A percentile compares a stretch with the other conserved stretches of the same genome.
Evolutionary conservation across 2,888 invertebrate species (phyloP).

Genomic region (Noctua comes): DNA sequence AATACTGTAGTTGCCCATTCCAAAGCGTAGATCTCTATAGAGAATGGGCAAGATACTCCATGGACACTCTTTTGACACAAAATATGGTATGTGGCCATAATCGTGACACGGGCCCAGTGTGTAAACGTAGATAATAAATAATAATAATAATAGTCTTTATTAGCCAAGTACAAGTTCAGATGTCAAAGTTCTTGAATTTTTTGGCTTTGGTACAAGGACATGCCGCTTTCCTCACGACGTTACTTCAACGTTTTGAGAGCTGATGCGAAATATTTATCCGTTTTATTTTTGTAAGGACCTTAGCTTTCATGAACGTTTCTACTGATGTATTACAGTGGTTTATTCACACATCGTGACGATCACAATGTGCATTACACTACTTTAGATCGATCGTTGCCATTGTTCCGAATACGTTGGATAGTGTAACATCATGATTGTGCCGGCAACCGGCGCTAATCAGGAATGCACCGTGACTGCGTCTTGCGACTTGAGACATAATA

Average conservation of each 20-base stretch:
- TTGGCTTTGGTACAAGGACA: neutral
- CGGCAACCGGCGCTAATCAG: conserved; percentile 65
- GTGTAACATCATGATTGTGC: conserved; percentile 50
- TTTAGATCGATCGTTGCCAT: conserved; percentile 22
- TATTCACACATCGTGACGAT: neutral
- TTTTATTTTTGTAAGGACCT: neutral
- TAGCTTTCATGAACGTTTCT: neutral
- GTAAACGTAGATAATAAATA: too few species aligned
- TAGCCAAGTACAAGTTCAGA: too few species aligned
- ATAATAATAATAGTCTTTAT: too few species aligned
- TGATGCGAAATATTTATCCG: neutral
- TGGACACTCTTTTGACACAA: neutral
- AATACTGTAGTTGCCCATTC: neutral
- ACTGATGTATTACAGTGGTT: neutral
- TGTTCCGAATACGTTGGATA: conserved; percentile 48
- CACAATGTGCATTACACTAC: conserved; percentile 17
- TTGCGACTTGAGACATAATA: conserved; percentile 40
- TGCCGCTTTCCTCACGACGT: neutral
- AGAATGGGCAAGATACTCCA: neutral
- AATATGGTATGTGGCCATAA: neutral
- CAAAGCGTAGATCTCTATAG: neutral
- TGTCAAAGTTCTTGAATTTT: neutral
- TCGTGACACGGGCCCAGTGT: neutral
- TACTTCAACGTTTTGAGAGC: neutral
- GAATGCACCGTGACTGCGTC: conserved; percentile 65